Evolutionary conservation across 2,888 invertebrate species (phyloP).

Genomic region (Saturnia pavonia): DNA sequence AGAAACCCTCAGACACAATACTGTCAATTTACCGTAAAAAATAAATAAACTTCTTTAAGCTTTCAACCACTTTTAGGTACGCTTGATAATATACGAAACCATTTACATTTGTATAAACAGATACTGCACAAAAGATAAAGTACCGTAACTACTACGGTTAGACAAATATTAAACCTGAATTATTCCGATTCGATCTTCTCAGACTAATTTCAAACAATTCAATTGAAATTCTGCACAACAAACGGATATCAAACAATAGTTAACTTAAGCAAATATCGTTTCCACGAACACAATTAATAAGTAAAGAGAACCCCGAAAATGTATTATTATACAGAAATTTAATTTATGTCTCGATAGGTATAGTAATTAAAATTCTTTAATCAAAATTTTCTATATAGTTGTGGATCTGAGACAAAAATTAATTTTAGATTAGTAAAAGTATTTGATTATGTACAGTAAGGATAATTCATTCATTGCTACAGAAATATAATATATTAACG

Average conservation of each 20-base stretch:
- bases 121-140: background rate
- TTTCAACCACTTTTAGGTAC: too few species aligned
- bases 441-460: too few species aligned
- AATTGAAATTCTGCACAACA: conserved; percentile 30
- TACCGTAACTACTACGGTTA: background rate
- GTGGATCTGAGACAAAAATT: background rate
- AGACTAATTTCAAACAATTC: conserved; percentile 31
- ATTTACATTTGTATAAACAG: background rate
- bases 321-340: background rate
- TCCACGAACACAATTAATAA: conserved; percentile 27
- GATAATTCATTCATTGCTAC: too few species aligned
- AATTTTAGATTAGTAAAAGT: background rate
- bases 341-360: background rate
- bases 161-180: background rate
- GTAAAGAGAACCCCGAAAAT: conserved; percentile 21
- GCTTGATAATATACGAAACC: too few species aligned
- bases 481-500: too few species aligned
- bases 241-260: conserved; percentile 39
- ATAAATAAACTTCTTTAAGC: too few species aligned
- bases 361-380: background rate
- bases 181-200: conserved; percentile 21
- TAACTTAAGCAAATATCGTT: conserved; percentile 31
- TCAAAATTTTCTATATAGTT: background rate
- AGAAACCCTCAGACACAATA: too few species aligned
- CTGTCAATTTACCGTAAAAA: too few species aligned